Evolutionary conservation across 2,113 vertebrate genomes (phyloP).

Genomic region (Sinosuthora webbiana): DNA sequence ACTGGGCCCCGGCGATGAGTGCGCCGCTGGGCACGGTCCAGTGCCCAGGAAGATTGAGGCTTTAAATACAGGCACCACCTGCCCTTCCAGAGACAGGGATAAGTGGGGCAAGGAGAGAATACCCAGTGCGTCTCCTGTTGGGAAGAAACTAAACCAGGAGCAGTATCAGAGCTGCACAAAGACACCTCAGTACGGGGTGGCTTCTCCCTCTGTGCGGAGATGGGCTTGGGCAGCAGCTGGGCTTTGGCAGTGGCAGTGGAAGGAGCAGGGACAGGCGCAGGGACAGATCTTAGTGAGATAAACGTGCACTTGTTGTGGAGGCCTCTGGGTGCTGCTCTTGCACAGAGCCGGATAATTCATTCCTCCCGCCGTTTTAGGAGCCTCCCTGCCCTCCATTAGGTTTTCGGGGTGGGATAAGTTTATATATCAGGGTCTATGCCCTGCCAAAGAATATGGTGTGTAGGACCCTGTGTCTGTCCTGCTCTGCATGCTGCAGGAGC

Average conservation of each 20-base stretch:
- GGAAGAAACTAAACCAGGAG: neutral
- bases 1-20: neutral
- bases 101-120: neutral
- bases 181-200: fast-evolving
- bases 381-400: neutral
- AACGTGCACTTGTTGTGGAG: neutral
- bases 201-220: fast-evolving
- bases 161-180: neutral
- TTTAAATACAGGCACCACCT: neutral
- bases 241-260: neutral
- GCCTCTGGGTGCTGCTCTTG: constrained; percentile 63
- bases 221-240: fast-evolving
- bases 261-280: neutral
- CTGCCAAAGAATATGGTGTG: neutral
- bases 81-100: neutral
- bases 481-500: neutral
- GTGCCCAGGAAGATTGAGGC: constrained; percentile 41
- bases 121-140: fast-evolving
- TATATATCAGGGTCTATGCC: fast-evolving
- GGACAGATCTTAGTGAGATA: neutral
- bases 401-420: neutral
- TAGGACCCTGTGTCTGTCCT: neutral
- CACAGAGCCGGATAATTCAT: neutral
- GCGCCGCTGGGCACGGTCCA: neutral
- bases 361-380: neutral